Base-by-base conservation (phyloP, 2,888 invertebrate genomes). In the Byasa hedistus region DNA sequence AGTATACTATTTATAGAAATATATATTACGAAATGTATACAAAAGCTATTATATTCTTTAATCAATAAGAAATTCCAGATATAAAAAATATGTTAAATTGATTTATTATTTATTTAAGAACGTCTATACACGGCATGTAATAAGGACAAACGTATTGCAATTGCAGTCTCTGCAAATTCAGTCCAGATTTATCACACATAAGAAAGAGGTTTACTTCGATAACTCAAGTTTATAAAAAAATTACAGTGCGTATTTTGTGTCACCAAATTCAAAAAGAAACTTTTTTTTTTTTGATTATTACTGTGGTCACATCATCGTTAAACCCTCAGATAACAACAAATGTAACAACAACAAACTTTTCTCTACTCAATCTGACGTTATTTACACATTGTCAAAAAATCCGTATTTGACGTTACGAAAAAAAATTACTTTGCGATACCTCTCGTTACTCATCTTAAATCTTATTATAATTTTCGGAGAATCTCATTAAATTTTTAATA, bases 401-500 rank as follows among this genome's bases (percentile, higher is more conserved):
- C 15, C 17, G 32, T 36, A 36, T 10, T 36, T 36, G 17, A 17
- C 2, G 17, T 44, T 15, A 44, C 17, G 19, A 19, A 44, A 44
- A 2, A 15, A 17, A 15, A 15, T 15, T 19, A 44, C 19, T 44
- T 44, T 19, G 17, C 3, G 15, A 44, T 4, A 2, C 15, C 17
- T 44, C 17, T 44, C 27, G 27, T 27, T 27, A 27, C 27, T 27
- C 27, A 8, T 8, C 4, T 27, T 27, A 27, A 27, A 27, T 27
- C 8, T 27, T 27, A 27, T 27, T 27, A 27, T 27, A 7, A 27
- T 27, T 27, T 7, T 27, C 8, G 27, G 32, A 32, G 10, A 32
- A 10, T 10, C 32, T 32, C 7, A 32, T 32, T 32, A 7, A 32
- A 10, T 32, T 61, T 58, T 55, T 69, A 64, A 68, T 69, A 68